Conservation (phyloP, 2,888 invertebrate genomes). For the Cosmia trapezina region DNA sequence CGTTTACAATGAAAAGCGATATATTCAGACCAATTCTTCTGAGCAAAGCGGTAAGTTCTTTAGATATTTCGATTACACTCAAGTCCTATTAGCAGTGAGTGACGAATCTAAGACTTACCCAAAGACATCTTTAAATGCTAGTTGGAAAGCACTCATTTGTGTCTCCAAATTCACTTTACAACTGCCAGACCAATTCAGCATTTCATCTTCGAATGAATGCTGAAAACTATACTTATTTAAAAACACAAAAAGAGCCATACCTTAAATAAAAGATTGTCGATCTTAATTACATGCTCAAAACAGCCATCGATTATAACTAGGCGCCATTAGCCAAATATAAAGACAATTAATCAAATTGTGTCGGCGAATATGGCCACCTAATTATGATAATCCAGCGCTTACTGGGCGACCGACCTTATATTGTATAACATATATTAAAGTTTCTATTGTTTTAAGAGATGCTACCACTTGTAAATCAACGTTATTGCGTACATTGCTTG, state of each 20-base stretch:
- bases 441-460: slow-evolving; percentile 61
- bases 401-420: slow-evolving; percentile 54
- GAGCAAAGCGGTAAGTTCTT: neutral
- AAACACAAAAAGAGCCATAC: neutral
- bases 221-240: neutral
- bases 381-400: slow-evolving; percentile 63
- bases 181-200: neutral
- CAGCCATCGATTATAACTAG: slow-evolving; percentile 62
- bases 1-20: neutral
- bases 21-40: neutral
- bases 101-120: neutral
- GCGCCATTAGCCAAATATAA: slow-evolving; percentile 61
- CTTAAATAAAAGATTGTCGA: slow-evolving; percentile 17
- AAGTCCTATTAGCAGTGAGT: neutral
- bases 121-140: neutral
- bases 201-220: neutral
- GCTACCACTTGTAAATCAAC: slow-evolving; percentile 44
- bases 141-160: neutral
- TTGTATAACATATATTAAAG: slow-evolving; percentile 46
- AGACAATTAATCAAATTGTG: slow-evolving; percentile 59
- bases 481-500: slow-evolving; percentile 53
- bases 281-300: slow-evolving; percentile 48
- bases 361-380: slow-evolving; percentile 52
- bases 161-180: neutral
- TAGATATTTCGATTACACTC: neutral